A percentile compares a stretch with the other conserved stretches of the same genome.
Conservation (phyloP, 2,888 invertebrate genomes). For the Monopis laevigella region DNA sequence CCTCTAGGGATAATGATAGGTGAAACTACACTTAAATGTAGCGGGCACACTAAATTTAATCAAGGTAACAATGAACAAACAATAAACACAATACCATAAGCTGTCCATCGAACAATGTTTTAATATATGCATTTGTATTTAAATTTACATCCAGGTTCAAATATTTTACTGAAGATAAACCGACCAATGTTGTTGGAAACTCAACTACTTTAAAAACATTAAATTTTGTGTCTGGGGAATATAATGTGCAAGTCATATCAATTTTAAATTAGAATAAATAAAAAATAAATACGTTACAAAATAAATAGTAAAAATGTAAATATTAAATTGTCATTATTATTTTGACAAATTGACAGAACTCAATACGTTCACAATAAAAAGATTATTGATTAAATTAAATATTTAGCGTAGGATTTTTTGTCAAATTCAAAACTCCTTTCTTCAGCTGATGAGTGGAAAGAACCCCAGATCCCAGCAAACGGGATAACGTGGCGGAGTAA, state of each 20-base stretch:
- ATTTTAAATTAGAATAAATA: too few species aligned
- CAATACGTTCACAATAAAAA: background rate
- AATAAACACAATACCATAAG: constrained; percentile 38
- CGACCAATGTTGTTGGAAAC: constrained; percentile 47
- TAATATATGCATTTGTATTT: constrained; percentile 38
- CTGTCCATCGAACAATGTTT: constrained; percentile 39
- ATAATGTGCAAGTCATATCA: too few species aligned
- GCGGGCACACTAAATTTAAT: too few species aligned
- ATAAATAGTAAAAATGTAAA: too few species aligned
- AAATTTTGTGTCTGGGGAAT: constrained; percentile 46
- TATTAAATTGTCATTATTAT: background rate
- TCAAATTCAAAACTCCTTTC: constrained; percentile 44
- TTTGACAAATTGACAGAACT: background rate
- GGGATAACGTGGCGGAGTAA: constrained; percentile 64
- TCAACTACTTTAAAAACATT: constrained; percentile 44
- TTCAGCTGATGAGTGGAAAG: constrained; percentile 53
- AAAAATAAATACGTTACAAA: too few species aligned
- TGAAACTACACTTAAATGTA: background rate
- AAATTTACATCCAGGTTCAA: constrained; percentile 43
- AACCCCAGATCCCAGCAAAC: constrained; percentile 55
- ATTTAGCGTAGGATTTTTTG: background rate
- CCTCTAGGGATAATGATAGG: background rate
- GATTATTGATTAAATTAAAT: background rate
- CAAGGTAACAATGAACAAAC: too few species aligned
- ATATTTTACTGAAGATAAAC: constrained; percentile 33